phyloP scores from a whole-genome alignment of 1,140 invertebrate genomes.

The Camponotus pennsylvanicus region DNA sequence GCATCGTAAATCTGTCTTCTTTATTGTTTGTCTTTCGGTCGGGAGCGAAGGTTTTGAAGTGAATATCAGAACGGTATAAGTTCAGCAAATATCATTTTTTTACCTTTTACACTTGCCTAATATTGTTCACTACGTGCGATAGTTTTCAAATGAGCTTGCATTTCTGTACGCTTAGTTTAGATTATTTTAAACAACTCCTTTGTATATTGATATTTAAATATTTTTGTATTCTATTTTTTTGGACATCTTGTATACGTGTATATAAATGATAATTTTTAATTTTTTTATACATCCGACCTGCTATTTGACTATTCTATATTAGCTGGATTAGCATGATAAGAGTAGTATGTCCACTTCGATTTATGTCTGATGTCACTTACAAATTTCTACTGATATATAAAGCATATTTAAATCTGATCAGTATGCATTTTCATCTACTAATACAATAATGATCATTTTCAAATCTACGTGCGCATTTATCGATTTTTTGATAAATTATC shows the following conservation, averaged over 20 bases:
- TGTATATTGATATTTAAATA: neutral
- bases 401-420: neutral
- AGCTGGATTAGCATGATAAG: neutral
- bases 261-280: neutral
- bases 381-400: neutral
- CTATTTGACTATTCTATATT: neutral
- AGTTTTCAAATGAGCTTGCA: neutral
- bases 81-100: neutral
- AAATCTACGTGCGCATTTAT: neutral
- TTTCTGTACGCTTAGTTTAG: neutral
- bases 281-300: neutral
- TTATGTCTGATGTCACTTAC: neutral
- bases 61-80: neutral
- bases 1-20: slow-evolving; percentile 58
- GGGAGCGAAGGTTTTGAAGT: slow-evolving; percentile 13
- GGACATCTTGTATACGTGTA: neutral
- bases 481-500: neutral
- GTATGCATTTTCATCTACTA: neutral
- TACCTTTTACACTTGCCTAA: neutral
- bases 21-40: slow-evolving; percentile 55
- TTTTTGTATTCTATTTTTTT: neutral
- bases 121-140: neutral
- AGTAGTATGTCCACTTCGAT: neutral
- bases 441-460: neutral
- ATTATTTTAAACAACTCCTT: neutral